Percentiles rank a stretch among this genome's conserved stretches.
Conservation (phyloP, 2,113 vertebrate genomes). For the Okapia johnstoni region DNA sequence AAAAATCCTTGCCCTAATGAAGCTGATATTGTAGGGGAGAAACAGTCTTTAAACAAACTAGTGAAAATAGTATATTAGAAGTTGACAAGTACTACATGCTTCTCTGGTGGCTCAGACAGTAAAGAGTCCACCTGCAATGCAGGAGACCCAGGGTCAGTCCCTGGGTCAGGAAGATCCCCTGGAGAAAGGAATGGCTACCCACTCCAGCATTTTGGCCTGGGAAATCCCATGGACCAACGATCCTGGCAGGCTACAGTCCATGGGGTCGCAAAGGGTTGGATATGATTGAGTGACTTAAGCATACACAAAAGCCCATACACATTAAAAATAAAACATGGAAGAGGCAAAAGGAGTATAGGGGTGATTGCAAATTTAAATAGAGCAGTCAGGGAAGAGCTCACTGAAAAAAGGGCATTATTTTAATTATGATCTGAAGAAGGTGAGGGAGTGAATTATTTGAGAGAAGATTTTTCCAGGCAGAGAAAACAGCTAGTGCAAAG, state of each 20-base stretch:
- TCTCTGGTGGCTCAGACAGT: neutral
- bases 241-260: neutral
- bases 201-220: neutral
- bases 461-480: neutral
- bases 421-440: neutral
- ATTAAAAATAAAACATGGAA: neutral
- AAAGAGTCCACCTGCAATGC: neutral
- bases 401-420: neutral
- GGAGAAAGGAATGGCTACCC: neutral
- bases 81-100: neutral
- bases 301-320: neutral
- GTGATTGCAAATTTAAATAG: slow-evolving; percentile 15
- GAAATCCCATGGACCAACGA: neutral
- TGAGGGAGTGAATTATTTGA: neutral
- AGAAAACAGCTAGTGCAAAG: slow-evolving; percentile 4
- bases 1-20: neutral
- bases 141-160: neutral
- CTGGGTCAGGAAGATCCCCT: neutral
- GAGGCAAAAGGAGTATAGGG: neutral
- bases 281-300: neutral
- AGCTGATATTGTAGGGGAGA: neutral
- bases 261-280: neutral
- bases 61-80: neutral
- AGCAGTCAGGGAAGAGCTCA: neutral
- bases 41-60: neutral